Percentiles rank a stretch among this genome's conserved stretches.
These are phyloP conservation scores for Ganaspis brasiliensis DNA, from an alignment of 2,888 invertebrate genomes.

Conservation along the genomic window DNA sequence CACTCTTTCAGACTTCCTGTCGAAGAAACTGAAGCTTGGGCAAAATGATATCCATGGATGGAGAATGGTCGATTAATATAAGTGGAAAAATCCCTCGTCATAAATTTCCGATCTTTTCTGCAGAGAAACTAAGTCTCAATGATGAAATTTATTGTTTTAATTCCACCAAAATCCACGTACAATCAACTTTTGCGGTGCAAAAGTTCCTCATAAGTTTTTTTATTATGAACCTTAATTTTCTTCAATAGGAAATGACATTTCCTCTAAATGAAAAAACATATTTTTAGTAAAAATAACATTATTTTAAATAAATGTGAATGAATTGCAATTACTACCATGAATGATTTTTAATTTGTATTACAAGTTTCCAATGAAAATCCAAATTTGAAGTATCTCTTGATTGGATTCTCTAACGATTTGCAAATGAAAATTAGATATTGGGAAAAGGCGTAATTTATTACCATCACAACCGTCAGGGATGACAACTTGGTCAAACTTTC, in stretches of 20 bases:
- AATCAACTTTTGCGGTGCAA: background rate
- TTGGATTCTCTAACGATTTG: conserved; percentile 6
- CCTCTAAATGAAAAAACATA: background rate
- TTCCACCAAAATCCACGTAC: background rate
- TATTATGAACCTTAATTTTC: background rate
- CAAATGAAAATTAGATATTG: conserved; percentile 24
- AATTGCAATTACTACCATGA: too few species aligned
- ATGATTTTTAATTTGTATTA: too few species aligned
- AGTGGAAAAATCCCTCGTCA: background rate
- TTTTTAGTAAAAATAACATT: too few species aligned
- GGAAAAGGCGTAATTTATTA: conserved; percentile 29
- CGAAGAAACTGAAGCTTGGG: conserved; percentile 53
- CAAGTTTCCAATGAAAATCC: too few species aligned
- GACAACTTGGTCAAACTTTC: conserved; percentile 42
- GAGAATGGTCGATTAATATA: conserved; percentile 31
- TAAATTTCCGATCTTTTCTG: background rate
- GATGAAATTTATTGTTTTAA: conserved; percentile 19
- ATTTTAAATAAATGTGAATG: too few species aligned
- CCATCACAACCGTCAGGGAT: conserved; percentile 37
- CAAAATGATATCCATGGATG: conserved; percentile 51
- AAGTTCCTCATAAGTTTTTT: background rate
- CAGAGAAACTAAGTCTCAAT: background rate
- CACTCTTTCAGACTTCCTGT: conserved; percentile 54
- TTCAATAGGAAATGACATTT: background rate
- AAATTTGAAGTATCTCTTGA: too few species aligned